These are phyloP conservation scores for Radopholus similis DNA, from an alignment of 1,140 invertebrate species.

Conservation along the genomic window DNA sequence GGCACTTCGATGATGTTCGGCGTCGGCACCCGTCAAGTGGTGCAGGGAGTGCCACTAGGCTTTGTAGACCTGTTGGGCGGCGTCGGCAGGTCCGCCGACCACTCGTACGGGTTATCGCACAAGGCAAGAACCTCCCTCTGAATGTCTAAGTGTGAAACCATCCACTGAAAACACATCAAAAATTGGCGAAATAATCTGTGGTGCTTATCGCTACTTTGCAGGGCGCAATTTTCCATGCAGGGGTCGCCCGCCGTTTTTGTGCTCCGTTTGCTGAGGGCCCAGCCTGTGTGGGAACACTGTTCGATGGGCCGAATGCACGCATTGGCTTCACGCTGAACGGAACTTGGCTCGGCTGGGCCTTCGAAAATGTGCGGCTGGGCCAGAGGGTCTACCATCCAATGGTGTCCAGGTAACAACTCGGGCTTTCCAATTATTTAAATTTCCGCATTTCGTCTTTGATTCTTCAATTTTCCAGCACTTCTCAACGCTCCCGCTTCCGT, in stretches of 20 bases:
- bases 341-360: conserved; percentile 23
- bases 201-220: not conserved
- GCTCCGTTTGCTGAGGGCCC: not conserved
- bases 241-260: conserved; percentile 2
- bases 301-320: conserved; percentile 23
- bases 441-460: not conserved
- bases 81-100: not conserved
- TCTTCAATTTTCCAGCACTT: conserved; percentile 7
- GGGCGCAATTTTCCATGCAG: not conserved
- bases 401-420: conserved; percentile 31
- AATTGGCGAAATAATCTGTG: conserved; percentile 1
- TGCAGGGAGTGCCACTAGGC: not conserved
- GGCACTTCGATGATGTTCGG: conserved; percentile 42
- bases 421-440: conserved; percentile 1
- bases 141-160: not conserved
- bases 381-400: conserved; percentile 30
- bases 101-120: conserved; percentile 33
- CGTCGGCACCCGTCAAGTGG: conserved; percentile 14
- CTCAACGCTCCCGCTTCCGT: conserved; percentile 15
- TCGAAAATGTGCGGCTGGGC: conserved; percentile 23
- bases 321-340: conserved; percentile 34
- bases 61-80: conserved; percentile 37
- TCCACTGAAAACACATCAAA: no score
- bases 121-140: conserved; percentile 5
- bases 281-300: conserved; percentile 26